These are phyloP conservation scores for Ispidina picta DNA, from an alignment of 2,797 vertebrate species.

Conservation along the genomic window DNA sequence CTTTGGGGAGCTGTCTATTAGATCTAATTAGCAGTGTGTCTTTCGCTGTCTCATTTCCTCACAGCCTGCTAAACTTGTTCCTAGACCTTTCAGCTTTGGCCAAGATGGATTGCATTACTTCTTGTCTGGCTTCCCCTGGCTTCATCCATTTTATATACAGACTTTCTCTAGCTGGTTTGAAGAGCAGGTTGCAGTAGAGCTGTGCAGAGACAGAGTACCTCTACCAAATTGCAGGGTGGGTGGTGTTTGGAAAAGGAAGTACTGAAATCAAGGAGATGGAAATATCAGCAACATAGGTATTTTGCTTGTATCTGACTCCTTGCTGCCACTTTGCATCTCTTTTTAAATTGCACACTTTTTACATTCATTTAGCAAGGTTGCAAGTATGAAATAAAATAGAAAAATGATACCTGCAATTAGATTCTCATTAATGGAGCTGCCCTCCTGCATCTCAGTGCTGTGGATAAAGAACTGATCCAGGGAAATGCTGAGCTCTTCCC, in stretches of 20 bases:
- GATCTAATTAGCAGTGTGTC: constrained; percentile 45
- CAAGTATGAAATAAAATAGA: background rate
- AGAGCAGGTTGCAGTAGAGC: background rate
- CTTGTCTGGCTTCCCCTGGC: background rate
- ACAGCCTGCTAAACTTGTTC: background rate
- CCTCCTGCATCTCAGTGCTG: background rate
- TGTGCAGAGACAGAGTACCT: background rate
- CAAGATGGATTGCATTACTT: background rate
- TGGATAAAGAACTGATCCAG: background rate
- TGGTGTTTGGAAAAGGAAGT: background rate
- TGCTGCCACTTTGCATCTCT: background rate
- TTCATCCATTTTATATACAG: background rate
- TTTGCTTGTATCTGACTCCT: background rate
- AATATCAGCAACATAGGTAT: background rate
- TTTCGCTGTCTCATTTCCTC: constrained; percentile 29
- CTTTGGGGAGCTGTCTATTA: constrained; percentile 17
- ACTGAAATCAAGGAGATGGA: background rate
- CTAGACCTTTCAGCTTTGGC: constrained; percentile 24
- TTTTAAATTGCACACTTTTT: background rate
- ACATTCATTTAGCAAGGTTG: background rate
- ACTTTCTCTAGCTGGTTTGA: background rate
- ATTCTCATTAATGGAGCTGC: background rate
- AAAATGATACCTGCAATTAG: background rate
- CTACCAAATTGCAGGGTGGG: background rate
- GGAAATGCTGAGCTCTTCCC: background rate